Evolutionary conservation across 1,140 invertebrate genomes (phyloP), one percentile per base, ranked within the genome.

Genomic region (Physella acuta): DNA sequence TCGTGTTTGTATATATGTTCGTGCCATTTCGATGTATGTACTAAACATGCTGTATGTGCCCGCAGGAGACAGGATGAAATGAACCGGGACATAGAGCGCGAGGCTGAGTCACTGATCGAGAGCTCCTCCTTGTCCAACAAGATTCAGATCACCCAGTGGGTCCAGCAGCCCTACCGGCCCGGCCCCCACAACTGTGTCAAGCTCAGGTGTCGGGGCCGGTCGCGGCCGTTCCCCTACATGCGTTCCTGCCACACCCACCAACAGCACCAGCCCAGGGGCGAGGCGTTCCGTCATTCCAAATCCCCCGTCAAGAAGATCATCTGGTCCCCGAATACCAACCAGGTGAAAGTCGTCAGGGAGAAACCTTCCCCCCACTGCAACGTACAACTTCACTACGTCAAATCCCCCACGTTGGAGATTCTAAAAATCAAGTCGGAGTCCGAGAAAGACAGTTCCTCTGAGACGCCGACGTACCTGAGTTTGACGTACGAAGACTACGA

Each of bases 81-180:
- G 59, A 61, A 61, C 59, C 36, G 36, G 17, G 36, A 39, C 59
- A 61, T 61, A 1, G 59, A 61, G 39, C n/a, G 59, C 14, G 59
- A 31, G 14, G 59, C 59, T 3, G 59, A 44, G 36, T 61, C 59
- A 24, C 36, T 61, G 36, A 61, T 61, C 37, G 59, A 61, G 24
- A 61, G 36, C 24, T 61, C 59, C 16, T 61, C 59, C 0, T 17
- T 26, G 36, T 61, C 59, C 16, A 39, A 14, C 1, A 3, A 34
- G 11, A 61, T 24, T 28, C 34, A n/a, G 2, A 17, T n/a, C n/a
- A n/a, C n/a, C 20, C 3, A 34, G 39, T 2, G 59, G 16, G 3
- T 39, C 59, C 8, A 2, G 33, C 14, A 36, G 37, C 16, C 17
- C 1, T 17, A 28, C 39, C 34, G 28, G 36, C 8, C 1, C 34